Percentiles rank a stretch among this genome's conserved stretches.
Evolutionary conservation across 2,113 vertebrate species (phyloP).

Genomic region (Miniopterus natalensis): DNA sequence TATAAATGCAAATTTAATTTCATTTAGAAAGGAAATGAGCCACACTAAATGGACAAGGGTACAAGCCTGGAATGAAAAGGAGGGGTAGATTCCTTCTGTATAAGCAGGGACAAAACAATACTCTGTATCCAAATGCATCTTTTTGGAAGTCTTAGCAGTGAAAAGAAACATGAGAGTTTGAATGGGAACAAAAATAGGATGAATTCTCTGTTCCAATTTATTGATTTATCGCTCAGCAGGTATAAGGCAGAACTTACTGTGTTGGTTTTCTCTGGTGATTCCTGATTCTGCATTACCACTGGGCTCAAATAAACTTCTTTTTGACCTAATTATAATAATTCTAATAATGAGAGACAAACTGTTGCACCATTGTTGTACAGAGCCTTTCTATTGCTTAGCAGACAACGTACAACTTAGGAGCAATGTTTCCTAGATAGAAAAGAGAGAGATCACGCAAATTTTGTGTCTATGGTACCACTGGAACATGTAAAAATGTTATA

Average conservation of each 20-base stretch:
- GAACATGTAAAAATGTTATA: not conserved
- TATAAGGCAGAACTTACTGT: not conserved
- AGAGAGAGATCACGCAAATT: not conserved
- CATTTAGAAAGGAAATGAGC: constrained; percentile 77
- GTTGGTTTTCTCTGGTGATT: constrained; percentile 28
- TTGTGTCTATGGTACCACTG: not conserved
- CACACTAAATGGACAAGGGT: constrained; percentile 66
- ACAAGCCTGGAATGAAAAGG: constrained; percentile 72
- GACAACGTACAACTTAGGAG: constrained; percentile 9
- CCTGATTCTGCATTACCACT: not conserved
- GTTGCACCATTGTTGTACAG: not conserved
- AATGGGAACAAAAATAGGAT: constrained; percentile 45
- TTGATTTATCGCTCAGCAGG: not conserved
- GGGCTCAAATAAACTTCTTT: constrained; percentile 25
- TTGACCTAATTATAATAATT: constrained; percentile 56
- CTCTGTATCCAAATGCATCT: constrained; percentile 44
- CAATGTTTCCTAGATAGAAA: constrained; percentile 11
- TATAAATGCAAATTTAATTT: constrained; percentile 83
- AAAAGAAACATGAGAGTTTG: constrained; percentile 54
- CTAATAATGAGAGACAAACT: constrained; percentile 41
- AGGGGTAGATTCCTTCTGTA: constrained; percentile 58
- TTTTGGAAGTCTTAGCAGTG: constrained; percentile 51
- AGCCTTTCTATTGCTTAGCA: not conserved
- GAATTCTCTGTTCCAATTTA: constrained; percentile 54
- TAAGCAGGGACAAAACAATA: constrained; percentile 57